Conservation (phyloP, 1,140 invertebrate genomes). For the Bursaphelenchus mucronatus region DNA sequence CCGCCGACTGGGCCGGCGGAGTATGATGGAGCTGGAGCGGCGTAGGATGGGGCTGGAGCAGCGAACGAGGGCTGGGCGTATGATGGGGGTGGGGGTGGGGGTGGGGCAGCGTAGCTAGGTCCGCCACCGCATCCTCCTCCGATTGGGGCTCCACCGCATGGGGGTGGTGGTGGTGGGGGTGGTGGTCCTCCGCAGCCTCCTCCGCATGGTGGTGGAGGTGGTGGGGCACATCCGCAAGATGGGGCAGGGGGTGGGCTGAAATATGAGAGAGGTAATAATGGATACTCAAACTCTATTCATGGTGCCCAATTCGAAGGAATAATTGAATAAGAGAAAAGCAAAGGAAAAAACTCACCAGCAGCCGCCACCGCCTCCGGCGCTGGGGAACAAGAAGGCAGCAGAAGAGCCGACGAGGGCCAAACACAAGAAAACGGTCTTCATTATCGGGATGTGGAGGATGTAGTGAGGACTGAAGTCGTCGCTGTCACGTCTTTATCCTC, state of each 20-base stretch:
- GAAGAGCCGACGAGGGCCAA: slow-evolving; percentile 18
- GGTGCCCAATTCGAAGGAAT: too few relatives aligned
- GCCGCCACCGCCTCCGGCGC: slow-evolving; percentile 6
- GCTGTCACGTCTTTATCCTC: too few relatives aligned
- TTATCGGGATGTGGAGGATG: neutral
- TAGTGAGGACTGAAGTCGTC: too few relatives aligned
- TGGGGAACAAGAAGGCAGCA: slow-evolving; percentile 18
- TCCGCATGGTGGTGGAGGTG: too few relatives aligned
- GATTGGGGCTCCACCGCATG: slow-evolving; percentile 18
- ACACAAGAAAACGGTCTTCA: slow-evolving; percentile 22
- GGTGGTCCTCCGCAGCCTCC: neutral
- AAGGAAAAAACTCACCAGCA: neutral
- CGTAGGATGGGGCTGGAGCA: neutral
- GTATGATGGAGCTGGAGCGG: neutral
- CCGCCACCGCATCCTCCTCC: slow-evolving; percentile 21
- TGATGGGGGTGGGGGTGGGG: neutral
- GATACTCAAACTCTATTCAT: neutral
- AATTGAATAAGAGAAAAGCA: too few relatives aligned
- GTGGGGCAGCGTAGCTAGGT: neutral
- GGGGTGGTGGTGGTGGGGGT: slow-evolving; percentile 1
- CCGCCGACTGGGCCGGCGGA: slow-evolving; percentile 20
- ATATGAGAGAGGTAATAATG: neutral
- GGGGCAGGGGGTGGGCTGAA: neutral
- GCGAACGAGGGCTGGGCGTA: neutral
- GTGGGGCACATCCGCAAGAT: neutral